Percentiles rank a stretch among this genome's conserved stretches.
These are phyloP conservation scores for Coptodon bakossiorum DNA, from an alignment of 2,113 vertebrate genomes.

Conservation along the genomic window DNA sequence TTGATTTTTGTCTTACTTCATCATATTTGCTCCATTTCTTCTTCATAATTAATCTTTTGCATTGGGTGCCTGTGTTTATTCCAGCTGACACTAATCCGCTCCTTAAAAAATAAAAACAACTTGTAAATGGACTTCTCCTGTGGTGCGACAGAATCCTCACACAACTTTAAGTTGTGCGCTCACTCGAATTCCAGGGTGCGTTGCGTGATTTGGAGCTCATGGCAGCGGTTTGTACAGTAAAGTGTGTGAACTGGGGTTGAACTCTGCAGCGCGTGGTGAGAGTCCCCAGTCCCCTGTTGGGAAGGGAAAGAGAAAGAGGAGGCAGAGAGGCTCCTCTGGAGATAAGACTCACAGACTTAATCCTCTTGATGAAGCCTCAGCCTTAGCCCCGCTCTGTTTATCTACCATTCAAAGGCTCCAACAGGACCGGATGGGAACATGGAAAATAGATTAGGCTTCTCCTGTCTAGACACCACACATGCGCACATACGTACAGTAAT, in stretches of 20 bases:
- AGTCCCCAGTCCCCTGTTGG: conserved; percentile 29
- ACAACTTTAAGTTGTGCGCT: not conserved
- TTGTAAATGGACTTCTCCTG: not conserved
- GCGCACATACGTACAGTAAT: not conserved
- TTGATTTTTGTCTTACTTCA: conserved; percentile 16
- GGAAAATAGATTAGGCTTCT: conserved; percentile 59
- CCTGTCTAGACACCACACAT: conserved; percentile 51
- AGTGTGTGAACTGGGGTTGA: conserved; percentile 41
- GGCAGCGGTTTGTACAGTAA: conserved; percentile 13
- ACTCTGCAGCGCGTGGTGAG: conserved; percentile 21
- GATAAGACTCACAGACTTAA: conserved; percentile 59
- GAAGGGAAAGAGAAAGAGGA: conserved; percentile 24
- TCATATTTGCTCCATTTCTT: not conserved
- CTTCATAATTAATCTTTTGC: conserved; percentile 26
- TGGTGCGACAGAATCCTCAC: not conserved
- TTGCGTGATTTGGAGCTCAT: not conserved
- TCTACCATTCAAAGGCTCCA: conserved; percentile 61
- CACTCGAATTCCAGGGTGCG: not conserved
- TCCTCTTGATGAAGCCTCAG: conserved; percentile 64
- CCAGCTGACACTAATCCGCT: conserved; percentile 8
- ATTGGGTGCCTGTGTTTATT: not conserved
- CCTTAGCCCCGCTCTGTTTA: conserved; percentile 58
- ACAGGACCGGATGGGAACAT: conserved; percentile 54
- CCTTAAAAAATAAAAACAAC: not conserved
- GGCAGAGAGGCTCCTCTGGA: conserved; percentile 57